Evolutionary conservation across 23 tunicate species (phyloP).

Genomic region (Trididemnum miniatum): DNA sequence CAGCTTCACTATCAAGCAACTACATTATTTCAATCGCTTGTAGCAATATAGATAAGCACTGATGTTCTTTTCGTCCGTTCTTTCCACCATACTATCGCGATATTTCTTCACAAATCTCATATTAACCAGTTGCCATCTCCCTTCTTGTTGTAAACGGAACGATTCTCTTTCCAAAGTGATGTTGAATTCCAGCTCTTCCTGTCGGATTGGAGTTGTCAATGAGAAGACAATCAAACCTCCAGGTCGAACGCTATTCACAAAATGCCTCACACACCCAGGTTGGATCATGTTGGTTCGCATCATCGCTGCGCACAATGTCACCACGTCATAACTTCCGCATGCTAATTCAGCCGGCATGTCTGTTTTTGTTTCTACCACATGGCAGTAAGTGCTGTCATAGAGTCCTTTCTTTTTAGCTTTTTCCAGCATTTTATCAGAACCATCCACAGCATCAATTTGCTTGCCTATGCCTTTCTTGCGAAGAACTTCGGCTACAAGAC

Average conservation of each 20-base stretch:
- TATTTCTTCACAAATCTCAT: not conserved
- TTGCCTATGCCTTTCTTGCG: slow-evolving; percentile 2
- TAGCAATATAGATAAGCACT: slow-evolving; percentile 1
- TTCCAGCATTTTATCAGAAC: slow-evolving; percentile 28
- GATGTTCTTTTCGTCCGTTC: not conserved
- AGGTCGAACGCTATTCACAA: not conserved
- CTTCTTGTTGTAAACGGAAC: not conserved
- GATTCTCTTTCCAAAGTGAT: not conserved
- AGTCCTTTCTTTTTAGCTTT: slow-evolving; percentile 8
- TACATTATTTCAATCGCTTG: not conserved
- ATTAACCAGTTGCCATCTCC: not conserved
- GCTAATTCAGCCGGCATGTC: not conserved
- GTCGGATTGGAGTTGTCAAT: not conserved
- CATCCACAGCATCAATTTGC: slow-evolving; percentile 43
- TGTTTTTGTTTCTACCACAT: not conserved
- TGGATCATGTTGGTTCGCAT: not conserved
- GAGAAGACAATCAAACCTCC: not conserved
- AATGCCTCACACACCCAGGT: not conserved
- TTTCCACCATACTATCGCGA: not conserved
- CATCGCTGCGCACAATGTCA: not conserved
- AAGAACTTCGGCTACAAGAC: slow-evolving; percentile 37
- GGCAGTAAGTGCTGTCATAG: not conserved
- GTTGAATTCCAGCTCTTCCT: not conserved
- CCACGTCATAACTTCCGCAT: not conserved
- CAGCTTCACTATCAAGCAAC: no score